Percentiles rank a stretch among this genome's conserved stretches.
phyloP scores from a whole-genome alignment of 2,888 invertebrate genomes.

The Pterostichus madidus region DNA sequence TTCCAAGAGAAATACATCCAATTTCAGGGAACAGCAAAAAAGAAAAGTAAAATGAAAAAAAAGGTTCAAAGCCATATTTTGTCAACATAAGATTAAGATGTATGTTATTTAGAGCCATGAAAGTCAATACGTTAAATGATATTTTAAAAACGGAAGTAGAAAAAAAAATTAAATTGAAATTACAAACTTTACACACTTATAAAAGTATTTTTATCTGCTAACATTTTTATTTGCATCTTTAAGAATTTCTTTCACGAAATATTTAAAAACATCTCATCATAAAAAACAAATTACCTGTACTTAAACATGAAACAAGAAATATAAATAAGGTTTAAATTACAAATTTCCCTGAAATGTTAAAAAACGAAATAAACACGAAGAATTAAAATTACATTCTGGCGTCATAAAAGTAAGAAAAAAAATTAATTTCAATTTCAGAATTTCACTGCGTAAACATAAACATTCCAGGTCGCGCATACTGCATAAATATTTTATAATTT shows the following conservation, averaged over 20 bases:
- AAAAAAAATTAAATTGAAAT: too few species aligned
- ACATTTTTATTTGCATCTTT: too few species aligned
- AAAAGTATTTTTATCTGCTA: too few species aligned
- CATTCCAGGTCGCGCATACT: constrained; percentile 29
- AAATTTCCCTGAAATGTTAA: constrained; percentile 17
- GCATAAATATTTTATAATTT: constrained; percentile 49
- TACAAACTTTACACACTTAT: too few species aligned
- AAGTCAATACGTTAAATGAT: too few species aligned
- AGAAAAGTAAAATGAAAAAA: too few species aligned
- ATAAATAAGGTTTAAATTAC: constrained; percentile 20
- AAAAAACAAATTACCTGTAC: constrained; percentile 11
- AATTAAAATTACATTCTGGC: constrained; percentile 14
- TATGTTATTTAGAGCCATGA: too few species aligned
- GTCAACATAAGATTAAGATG: too few species aligned
- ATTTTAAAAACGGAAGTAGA: too few species aligned
- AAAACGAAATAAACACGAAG: constrained; percentile 13
- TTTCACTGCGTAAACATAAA: constrained; percentile 47
- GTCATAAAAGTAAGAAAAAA: background rate
- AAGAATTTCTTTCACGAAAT: background rate
- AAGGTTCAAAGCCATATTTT: too few species aligned
- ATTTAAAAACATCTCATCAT: constrained; percentile 3
- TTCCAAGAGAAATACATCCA: too few species aligned
- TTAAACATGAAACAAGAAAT: background rate
- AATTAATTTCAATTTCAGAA: constrained; percentile 39
- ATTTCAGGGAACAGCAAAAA: too few species aligned